Conservation (phyloP, 2,113 vertebrate genomes). For the Ceyx melanurus region DNA sequence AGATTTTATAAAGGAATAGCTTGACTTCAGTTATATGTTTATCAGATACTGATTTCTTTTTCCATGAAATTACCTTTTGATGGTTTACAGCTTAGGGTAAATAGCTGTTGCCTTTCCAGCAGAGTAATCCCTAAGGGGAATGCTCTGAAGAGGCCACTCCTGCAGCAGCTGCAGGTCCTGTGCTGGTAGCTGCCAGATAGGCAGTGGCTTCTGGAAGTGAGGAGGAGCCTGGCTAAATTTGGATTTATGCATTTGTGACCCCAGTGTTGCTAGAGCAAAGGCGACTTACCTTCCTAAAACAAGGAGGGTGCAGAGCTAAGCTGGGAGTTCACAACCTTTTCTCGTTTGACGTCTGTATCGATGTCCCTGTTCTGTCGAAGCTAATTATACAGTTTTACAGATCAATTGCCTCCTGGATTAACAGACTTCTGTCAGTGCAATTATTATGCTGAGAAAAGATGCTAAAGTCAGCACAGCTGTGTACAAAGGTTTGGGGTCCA, state of each 20-base stretch:
- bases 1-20: not conserved
- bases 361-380: not conserved
- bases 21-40: not conserved
- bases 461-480: not conserved
- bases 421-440: not conserved
- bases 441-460: not conserved
- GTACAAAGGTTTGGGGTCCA: not conserved
- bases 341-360: not conserved
- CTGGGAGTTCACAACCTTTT: not conserved
- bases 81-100: not conserved
- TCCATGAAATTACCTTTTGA: not conserved
- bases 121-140: not conserved
- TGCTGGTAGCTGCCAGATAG: not conserved
- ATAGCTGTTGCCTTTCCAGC: not conserved
- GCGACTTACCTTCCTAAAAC: not conserved
- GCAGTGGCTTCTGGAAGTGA: not conserved
- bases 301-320: not conserved
- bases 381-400: conserved; percentile 25
- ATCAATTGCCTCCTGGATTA: conserved; percentile 41
- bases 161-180: not conserved
- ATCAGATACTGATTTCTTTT: not conserved
- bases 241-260: not conserved
- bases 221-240: not conserved
- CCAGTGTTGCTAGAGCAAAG: not conserved
- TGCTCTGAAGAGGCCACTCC: not conserved